A percentile compares a stretch with the other conserved stretches of the same genome.
These are phyloP conservation scores for Osmerus eperlanus DNA, from an alignment of 2,113 vertebrate genomes.

Conservation along the genomic window DNA sequence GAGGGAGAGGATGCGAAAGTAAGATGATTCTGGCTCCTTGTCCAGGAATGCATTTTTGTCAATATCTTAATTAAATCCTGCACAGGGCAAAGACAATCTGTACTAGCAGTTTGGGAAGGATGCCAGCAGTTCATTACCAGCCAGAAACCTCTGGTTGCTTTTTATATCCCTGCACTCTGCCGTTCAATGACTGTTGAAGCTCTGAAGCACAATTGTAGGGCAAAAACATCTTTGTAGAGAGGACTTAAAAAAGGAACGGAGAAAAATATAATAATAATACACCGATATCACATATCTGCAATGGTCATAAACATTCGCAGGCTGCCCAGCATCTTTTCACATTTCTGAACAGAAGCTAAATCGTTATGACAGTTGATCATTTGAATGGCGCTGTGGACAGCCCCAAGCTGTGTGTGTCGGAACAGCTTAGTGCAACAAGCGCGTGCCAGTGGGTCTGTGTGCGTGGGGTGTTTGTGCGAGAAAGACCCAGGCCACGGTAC, in stretches of 20 bases:
- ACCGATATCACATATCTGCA: background rate
- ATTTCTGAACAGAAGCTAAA: conserved; percentile 24
- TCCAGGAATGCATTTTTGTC: conserved; percentile 61
- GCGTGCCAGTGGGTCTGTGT: background rate
- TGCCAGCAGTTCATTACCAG: conserved; percentile 66
- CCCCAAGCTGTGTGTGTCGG: conserved; percentile 26
- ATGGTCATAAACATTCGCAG: conserved; percentile 18
- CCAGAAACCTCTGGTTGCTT: conserved; percentile 46
- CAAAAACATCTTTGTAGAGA: conserved; percentile 28
- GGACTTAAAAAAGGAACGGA: conserved; percentile 36
- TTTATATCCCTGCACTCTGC: conserved; percentile 50
- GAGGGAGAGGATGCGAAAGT: conserved; percentile 17
- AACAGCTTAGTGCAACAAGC: conserved; percentile 27
- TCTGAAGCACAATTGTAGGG: conserved; percentile 20
- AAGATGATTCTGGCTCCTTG: conserved; percentile 23
- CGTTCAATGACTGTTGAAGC: conserved; percentile 56
- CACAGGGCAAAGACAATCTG: conserved; percentile 40
- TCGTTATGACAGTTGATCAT: conserved; percentile 43
- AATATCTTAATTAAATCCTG: conserved; percentile 70
- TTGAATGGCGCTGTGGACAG: conserved; percentile 26
- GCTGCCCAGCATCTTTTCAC: background rate
- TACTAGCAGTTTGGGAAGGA: conserved; percentile 58
- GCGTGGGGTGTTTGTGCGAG: background rate
- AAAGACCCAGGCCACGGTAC: conserved; percentile 43
- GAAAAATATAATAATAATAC: conserved; percentile 11